Conservation (phyloP, 2,888 invertebrate species). For the Meandrusa payeni region DNA sequence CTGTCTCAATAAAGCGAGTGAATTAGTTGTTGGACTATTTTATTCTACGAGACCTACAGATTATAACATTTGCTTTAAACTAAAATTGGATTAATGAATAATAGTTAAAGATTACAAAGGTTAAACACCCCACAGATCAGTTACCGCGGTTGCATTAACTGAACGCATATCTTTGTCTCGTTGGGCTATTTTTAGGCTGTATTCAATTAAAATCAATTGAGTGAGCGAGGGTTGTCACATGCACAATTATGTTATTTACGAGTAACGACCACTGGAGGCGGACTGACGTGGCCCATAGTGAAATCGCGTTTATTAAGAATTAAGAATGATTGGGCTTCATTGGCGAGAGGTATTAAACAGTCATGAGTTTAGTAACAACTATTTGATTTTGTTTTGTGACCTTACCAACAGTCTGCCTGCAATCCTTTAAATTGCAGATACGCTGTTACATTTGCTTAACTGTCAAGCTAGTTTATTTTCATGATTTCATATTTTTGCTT, state of each 20-base stretch:
- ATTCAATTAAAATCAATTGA: slow-evolving; percentile 74
- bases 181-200: slow-evolving; percentile 59
- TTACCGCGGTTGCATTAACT: slow-evolving; percentile 9
- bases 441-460: no score
- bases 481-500: no score
- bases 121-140: slow-evolving; percentile 12
- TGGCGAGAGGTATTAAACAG: slow-evolving; percentile 39
- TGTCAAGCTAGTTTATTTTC: no score
- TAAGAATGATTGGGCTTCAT: slow-evolving; percentile 59
- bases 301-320: slow-evolving; percentile 59
- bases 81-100: no score
- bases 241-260: slow-evolving; percentile 68
- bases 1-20: no score
- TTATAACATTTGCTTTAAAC: no score
- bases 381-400: not conserved
- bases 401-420: no score
- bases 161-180: slow-evolving; percentile 9
- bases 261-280: slow-evolving; percentile 32
- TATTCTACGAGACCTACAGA: no score
- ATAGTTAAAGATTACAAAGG: slow-evolving; percentile 6
- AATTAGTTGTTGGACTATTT: no score
- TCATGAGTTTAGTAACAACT: slow-evolving; percentile 20
- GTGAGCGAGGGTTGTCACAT: slow-evolving; percentile 58
- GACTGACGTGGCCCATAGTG: slow-evolving; percentile 33
- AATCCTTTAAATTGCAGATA: not conserved